These are phyloP conservation scores for mouse (Mus musculus) DNA, from an alignment of 2,113 vertebrate genomes.

Conservation along the genomic window GRCm39 chrY:898501-899000, in stretches of 20 bases:
- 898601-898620: constrained; percentile 95
- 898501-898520: too few relatives aligned
- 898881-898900: too few relatives aligned
- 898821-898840: background rate
- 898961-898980: background rate
- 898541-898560: constrained; percentile 90
- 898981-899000: background rate
- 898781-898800: background rate
- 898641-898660: background rate
- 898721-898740: background rate
- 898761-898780: background rate
- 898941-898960: background rate
- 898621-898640: constrained; percentile 87
- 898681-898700: background rate
- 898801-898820: background rate
- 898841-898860: background rate
- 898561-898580: constrained; percentile 93
- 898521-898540: background rate
- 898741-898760: background rate
- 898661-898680: background rate
- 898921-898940: background rate
- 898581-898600: constrained; percentile 93
- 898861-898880: too few relatives aligned
- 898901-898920: too few relatives aligned
- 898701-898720: background rate